Percentiles rank a stretch among this genome's conserved stretches.
Evolutionary conservation across 2,113 vertebrate genomes (phyloP).

Genomic region (Erythrocercus mccallii): DNA sequence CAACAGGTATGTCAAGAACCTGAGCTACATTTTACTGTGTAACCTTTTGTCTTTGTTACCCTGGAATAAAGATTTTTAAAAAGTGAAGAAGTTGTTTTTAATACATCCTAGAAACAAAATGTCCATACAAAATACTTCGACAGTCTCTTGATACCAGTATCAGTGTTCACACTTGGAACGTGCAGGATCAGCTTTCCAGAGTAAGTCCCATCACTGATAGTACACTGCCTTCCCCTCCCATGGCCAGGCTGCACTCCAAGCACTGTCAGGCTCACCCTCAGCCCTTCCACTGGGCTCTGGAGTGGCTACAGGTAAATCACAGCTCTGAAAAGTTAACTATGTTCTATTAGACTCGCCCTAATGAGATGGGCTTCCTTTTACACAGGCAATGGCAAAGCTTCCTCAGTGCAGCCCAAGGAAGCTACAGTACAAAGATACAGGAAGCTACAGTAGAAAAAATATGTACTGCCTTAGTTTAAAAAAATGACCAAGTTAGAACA

Average conservation of each 20-base stretch:
- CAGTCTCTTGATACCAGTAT: accelerated
- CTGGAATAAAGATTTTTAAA: slow-evolving; percentile 13
- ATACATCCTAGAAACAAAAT: not conserved
- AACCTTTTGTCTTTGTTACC: not conserved
- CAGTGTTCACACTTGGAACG: not conserved
- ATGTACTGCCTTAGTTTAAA: not conserved
- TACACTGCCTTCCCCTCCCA: accelerated
- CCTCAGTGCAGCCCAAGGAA: not conserved
- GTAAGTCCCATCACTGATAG: not conserved
- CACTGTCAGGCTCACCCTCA: not conserved
- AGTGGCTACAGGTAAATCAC: not conserved
- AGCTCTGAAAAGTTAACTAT: not conserved
- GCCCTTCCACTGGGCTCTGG: not conserved
- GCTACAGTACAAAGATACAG: not conserved
- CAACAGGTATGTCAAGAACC: not conserved
- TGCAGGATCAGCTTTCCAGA: not conserved
- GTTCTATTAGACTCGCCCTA: not conserved
- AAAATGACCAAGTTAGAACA: not conserved
- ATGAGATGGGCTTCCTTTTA: not conserved
- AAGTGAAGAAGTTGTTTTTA: not conserved
- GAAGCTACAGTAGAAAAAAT: not conserved
- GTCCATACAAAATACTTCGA: not conserved
- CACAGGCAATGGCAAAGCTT: not conserved
- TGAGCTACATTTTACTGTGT: not conserved
- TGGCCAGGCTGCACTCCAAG: accelerated